Evolutionary conservation across 2,113 vertebrate species (phyloP).

Genomic region (Phoxinus phoxinus): DNA sequence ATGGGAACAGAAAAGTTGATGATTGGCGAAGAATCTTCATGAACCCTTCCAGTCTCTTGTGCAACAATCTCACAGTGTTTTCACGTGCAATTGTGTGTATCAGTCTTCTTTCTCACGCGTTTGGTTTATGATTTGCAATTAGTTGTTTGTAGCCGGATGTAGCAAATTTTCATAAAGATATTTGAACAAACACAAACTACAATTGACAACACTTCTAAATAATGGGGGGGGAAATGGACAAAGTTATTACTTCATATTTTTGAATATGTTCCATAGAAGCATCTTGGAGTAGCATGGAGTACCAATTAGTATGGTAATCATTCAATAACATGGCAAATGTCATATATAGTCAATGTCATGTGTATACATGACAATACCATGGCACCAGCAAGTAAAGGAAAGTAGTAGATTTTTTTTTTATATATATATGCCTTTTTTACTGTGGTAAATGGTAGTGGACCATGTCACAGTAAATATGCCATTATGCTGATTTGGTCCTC

Average conservation of each 20-base stretch:
- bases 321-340: not conserved
- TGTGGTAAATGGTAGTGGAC: not conserved
- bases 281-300: too few species aligned
- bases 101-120: not conserved
- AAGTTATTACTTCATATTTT: not conserved
- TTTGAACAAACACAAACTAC: not conserved
- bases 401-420: not conserved
- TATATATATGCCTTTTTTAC: not conserved
- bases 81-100: not conserved
- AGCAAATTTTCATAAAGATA: not conserved
- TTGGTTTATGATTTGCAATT: not conserved
- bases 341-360: too few species aligned
- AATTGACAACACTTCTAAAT: not conserved
- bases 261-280: not conserved
- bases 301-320: not conserved
- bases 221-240: not conserved
- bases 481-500: too few species aligned
- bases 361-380: too few species aligned
- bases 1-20: constrained; percentile 31
- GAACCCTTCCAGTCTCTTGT: not conserved
- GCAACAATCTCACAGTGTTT: constrained; percentile 9
- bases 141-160: not conserved
- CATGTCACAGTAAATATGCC: not conserved
- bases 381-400: not conserved
- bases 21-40: constrained; percentile 18